These are phyloP conservation scores for Isurus oxyrinchus DNA, from an alignment of 2,113 vertebrate genomes.

Conservation along the genomic window DNA sequence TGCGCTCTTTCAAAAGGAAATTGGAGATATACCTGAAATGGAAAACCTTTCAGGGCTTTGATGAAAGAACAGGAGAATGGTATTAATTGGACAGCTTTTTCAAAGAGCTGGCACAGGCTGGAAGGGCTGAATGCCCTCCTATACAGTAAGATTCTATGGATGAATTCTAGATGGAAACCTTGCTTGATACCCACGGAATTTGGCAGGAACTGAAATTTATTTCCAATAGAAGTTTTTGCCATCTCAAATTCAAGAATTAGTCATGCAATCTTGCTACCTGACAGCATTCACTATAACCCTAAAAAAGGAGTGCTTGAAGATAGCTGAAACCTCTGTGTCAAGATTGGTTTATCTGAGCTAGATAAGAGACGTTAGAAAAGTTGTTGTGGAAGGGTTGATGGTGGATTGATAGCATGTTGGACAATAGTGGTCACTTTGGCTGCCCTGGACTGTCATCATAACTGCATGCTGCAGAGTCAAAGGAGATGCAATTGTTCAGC, in stretches of 20 bases:
- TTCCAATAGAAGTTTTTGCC: not conserved
- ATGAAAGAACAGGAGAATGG: not conserved
- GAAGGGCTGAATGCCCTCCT: not conserved
- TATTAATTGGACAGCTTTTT: not conserved
- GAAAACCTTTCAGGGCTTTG: not conserved
- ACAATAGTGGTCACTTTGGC: not conserved
- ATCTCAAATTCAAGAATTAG: not conserved
- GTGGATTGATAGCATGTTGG: not conserved
- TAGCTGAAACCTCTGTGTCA: not conserved
- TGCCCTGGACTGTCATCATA: not conserved
- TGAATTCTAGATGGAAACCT: not conserved
- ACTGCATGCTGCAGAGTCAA: not conserved
- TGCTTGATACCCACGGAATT: not conserved
- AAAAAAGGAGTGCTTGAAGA: not conserved
- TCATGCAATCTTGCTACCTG: not conserved
- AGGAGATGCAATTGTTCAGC: not conserved
- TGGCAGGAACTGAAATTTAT: not conserved
- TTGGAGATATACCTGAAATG: not conserved
- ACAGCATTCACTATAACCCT: not conserved
- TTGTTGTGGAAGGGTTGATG: not conserved
- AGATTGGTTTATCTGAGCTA: not conserved
- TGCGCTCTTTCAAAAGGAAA: not conserved
- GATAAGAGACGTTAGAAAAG: not conserved
- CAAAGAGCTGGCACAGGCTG: not conserved
- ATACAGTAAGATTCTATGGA: not conserved